Evolutionary conservation across 2,113 vertebrate species (phyloP).

Genomic region (Campylomormyrus numenius): DNA sequence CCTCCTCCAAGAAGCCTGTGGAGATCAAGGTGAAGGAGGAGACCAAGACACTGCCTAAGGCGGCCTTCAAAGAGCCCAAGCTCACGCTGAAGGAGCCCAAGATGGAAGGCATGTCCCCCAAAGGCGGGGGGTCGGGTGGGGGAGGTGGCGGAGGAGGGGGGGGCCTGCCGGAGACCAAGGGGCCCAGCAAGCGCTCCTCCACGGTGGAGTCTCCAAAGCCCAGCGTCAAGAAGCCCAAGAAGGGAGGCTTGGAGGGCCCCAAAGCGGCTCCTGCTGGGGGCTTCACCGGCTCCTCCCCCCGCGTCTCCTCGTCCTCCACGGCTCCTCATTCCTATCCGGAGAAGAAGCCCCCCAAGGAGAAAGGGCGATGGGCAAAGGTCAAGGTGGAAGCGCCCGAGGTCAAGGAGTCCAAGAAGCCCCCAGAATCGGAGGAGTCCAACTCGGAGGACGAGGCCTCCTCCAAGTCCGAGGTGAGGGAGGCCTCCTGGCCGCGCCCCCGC

Average conservation of each 20-base stretch:
- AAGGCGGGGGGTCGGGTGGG: constrained; percentile 71
- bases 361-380: constrained; percentile 73
- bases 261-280: constrained; percentile 49
- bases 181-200: constrained; percentile 82
- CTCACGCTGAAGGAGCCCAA: constrained; percentile 91
- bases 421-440: constrained; percentile 85
- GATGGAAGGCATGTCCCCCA: constrained; percentile 85
- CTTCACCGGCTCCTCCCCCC: constrained; percentile 74
- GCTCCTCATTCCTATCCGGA: constrained; percentile 61
- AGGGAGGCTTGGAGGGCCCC: constrained; percentile 76
- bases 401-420: constrained; percentile 78
- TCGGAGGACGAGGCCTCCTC: constrained; percentile 92
- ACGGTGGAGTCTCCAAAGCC: constrained; percentile 86
- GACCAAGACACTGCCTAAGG: constrained; percentile 80
- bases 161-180: constrained; percentile 64
- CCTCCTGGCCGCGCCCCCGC: background rate
- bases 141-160: constrained; percentile 56
- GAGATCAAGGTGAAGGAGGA: constrained; percentile 92
- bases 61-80: constrained; percentile 95
- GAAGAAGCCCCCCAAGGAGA: constrained; percentile 86
- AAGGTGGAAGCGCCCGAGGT: constrained; percentile 75
- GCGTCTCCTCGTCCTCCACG: constrained; percentile 69
- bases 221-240: constrained; percentile 88
- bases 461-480: constrained; percentile 81
- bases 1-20: constrained; percentile 71